These are phyloP conservation scores for Orientallactaga bullata DNA, from an alignment of 2,113 vertebrate species.

Conservation along the genomic window DNA sequence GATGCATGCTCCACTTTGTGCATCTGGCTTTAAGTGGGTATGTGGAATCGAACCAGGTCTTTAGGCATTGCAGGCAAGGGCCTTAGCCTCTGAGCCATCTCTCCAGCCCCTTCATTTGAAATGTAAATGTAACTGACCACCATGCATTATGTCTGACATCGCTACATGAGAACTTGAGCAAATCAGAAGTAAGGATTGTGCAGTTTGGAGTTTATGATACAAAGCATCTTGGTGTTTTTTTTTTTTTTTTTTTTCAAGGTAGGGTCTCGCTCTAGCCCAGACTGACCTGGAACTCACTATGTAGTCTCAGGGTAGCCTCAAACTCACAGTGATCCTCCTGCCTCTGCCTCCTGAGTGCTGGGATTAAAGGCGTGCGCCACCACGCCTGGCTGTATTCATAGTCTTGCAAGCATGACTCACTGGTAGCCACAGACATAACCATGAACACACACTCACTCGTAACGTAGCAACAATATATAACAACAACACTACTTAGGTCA, in stretches of 20 bases:
- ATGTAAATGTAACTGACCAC: conserved; percentile 13
- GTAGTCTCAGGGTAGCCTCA: too few species aligned
- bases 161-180: background rate
- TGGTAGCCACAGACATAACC: conserved; percentile 17
- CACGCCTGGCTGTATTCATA: too few species aligned
- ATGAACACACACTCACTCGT: background rate
- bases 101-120: background rate
- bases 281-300: too few species aligned
- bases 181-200: background rate
- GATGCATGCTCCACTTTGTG: too few species aligned
- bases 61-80: too few species aligned
- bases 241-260: background rate
- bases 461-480: background rate
- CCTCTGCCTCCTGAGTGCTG: too few species aligned
- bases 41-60: too few species aligned
- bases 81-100: too few species aligned
- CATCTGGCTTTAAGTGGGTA: too few species aligned
- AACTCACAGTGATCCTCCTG: too few species aligned
- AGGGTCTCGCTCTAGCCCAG: too few species aligned
- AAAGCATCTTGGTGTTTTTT: background rate
- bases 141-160: conserved; percentile 17
- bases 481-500: background rate
- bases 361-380: too few species aligned
- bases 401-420: conserved; percentile 24
- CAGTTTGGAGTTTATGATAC: background rate